These are phyloP conservation scores for Cydia strobilella DNA, from an alignment of 1,140 invertebrate genomes.

Conservation along the genomic window DNA sequence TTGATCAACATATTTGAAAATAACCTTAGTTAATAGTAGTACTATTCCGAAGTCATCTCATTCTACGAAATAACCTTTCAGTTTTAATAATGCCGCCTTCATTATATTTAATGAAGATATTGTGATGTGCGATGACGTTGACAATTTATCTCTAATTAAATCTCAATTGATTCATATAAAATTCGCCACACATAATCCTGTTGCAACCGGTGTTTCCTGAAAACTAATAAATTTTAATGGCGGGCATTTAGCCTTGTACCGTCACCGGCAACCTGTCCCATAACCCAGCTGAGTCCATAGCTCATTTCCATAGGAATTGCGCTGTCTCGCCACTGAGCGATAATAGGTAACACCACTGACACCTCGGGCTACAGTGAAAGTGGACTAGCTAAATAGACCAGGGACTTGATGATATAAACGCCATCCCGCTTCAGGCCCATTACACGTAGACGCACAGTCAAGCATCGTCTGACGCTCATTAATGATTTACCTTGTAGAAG, in stretches of 20 bases:
- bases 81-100: neutral
- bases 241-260: conserved; percentile 48
- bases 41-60: neutral
- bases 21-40: neutral
- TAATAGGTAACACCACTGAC: conserved; percentile 49
- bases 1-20: neutral
- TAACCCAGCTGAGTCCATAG: conserved; percentile 38
- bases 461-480: neutral
- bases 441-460: neutral
- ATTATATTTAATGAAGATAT: conserved; percentile 26
- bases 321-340: conserved; percentile 45
- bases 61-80: neutral
- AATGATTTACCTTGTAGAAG: conserved; percentile 15
- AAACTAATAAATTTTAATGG: conserved; percentile 56
- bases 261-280: conserved; percentile 42
- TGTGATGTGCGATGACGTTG: neutral
- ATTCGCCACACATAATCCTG: conserved; percentile 40
- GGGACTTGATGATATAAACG: conserved; percentile 16
- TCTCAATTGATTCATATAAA: conserved; percentile 35
- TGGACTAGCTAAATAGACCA: conserved; percentile 36
- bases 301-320: conserved; percentile 67
- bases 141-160: conserved; percentile 37
- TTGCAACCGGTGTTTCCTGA: conserved; percentile 49
- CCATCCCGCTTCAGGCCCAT: neutral
- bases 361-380: conserved; percentile 56